Conservation (phyloP, 2,113 vertebrate species). For the Brachyistius frenatus region DNA sequence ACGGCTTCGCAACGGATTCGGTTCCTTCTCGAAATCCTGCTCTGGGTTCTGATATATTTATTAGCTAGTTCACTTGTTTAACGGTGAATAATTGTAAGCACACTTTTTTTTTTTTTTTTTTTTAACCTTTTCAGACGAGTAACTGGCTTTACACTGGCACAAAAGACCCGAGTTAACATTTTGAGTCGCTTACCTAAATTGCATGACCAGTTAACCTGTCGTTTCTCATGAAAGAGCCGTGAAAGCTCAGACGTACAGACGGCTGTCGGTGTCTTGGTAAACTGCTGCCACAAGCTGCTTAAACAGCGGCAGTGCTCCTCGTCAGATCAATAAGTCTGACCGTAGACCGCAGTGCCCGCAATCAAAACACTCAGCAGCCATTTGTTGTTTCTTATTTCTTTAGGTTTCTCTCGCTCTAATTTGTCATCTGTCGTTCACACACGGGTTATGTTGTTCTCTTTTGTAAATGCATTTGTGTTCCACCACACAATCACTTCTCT, state of each 20-base stretch:
- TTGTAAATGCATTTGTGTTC: no score
- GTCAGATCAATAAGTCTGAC: neutral
- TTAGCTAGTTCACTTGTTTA: neutral
- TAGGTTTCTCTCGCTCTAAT: no score
- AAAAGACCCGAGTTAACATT: neutral
- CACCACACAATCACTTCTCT: constrained; percentile 26
- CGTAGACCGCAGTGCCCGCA: neutral
- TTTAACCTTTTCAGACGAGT: neutral
- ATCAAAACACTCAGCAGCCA: neutral
- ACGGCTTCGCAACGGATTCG: neutral
- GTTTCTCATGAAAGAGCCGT: neutral
- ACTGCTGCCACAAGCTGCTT: neutral
- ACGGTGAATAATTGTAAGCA: constrained; percentile 1
- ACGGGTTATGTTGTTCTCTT: no score
- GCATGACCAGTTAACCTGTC: neutral
- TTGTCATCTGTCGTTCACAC: no score
- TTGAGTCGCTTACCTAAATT: neutral
- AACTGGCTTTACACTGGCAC: neutral
- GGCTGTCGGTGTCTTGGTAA: constrained; percentile 4
- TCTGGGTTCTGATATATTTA: neutral
- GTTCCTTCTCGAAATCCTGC: neutral
- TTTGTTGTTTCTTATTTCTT: neutral
- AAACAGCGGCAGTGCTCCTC: neutral
- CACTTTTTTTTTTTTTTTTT: neutral
- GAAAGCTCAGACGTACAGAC: neutral